These are phyloP conservation scores for Clarias fuscus DNA, from an alignment of 2,797 vertebrate genomes.

Conservation along the genomic window DNA sequence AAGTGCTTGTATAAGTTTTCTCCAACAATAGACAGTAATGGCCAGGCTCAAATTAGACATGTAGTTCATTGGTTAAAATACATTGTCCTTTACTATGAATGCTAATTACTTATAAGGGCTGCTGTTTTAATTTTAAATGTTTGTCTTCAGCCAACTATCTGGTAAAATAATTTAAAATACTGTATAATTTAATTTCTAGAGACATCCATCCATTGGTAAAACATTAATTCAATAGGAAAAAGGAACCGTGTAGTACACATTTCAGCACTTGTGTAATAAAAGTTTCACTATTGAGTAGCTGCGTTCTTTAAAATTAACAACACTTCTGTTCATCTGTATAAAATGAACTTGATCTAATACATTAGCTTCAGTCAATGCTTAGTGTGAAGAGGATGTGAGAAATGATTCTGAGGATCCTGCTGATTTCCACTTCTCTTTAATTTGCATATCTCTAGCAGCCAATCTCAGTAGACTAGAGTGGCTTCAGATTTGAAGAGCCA, in stretches of 20 bases:
- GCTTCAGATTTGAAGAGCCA: neutral
- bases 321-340: neutral
- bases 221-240: neutral
- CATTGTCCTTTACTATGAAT: neutral
- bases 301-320: neutral
- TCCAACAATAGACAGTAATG: neutral
- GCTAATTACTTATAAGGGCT: neutral
- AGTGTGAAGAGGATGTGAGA: constrained; percentile 19
- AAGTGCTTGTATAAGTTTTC: neutral
- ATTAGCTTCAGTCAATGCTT: neutral
- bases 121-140: neutral
- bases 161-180: neutral
- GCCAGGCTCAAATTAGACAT: neutral
- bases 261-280: neutral
- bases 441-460: neutral
- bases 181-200: neutral
- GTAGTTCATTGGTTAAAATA: neutral
- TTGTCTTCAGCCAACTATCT: neutral
- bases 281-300: neutral
- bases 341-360: neutral
- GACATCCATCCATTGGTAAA: too few relatives aligned
- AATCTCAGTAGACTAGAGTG: neutral
- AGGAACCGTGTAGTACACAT: neutral
- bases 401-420: neutral
- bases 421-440: constrained; percentile 8